Base-by-base conservation (phyloP, 2,113 vertebrate species). In the Monopterus albus region DNA sequence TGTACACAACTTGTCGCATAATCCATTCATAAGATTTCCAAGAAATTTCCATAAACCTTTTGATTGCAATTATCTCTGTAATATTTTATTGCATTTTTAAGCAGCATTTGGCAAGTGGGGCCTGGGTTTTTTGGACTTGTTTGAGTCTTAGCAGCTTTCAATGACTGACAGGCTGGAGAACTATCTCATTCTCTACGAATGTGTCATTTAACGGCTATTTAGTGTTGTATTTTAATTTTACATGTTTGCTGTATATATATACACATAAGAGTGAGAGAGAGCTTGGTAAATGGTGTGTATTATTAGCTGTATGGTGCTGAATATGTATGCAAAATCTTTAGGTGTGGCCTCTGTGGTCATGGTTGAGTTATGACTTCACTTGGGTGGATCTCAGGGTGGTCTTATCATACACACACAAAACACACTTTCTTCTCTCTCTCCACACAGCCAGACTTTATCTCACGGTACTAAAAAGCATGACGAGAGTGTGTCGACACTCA, bases 361-460 rank as follows among this genome's bases (percentile, higher is more conserved):
- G n/a, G 63, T 81, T 79, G 72, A 82, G 74, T 75, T 73, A 82
- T 89, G 87, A 88, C 81, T 82, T 91, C 87, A 89, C 65, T 72
- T 55, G 21, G 53, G 14, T 52, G 62, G 73, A 84, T 83, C 83
- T 58, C 75, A 86, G 82, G 82, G 85, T 89, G 87, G 89, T 84
- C 84, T 77, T 74, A 81, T 83, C 87, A 78, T 42, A 68, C 49
- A 47, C 50, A 45, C 50, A 71, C 26, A 80, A 62, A 66, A 73
- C 62, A 63, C 49, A 66, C 72, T 51, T 46, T 43, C 46, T 65
- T 33, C 33, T 61, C 62, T 58, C 47, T 58, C 26, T 58, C 29
- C 25, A n/a, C 40, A 45, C 26, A 42, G 52, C 67, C 75, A 79
- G 71, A 81, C 63, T 49, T 81, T 75, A 71, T 83, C 82, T 68